Evolutionary conservation across 2,888 invertebrate species (phyloP).

Genomic region (Scaptomyza flava): DNA sequence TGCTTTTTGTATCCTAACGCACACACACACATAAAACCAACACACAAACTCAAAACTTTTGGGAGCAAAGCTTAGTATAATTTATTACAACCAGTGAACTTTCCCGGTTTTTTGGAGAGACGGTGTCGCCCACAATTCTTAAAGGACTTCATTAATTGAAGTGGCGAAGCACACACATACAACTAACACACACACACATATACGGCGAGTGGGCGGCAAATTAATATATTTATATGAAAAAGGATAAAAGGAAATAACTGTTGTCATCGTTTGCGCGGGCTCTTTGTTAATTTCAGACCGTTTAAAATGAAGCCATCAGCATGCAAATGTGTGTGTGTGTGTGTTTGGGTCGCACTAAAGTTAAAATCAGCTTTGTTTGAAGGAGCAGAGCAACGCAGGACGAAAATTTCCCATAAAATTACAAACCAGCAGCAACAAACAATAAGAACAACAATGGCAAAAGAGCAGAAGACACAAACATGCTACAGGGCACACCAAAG

Average conservation of each 20-base stretch:
- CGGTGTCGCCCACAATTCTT: conserved; percentile 9
- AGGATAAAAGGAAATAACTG: conserved; percentile 34
- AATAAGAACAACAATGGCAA: conserved; percentile 10
- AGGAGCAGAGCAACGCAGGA: neutral
- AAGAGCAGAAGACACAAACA: conserved; percentile 39
- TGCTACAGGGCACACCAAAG: conserved; percentile 67
- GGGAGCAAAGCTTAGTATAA: conserved; percentile 9
- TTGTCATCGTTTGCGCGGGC: conserved; percentile 21
- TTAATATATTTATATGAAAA: conserved; percentile 53
- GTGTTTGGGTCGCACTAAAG: conserved; percentile 25
- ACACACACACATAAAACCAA: neutral
- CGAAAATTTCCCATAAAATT: conserved; percentile 50
- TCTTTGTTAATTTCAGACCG: conserved; percentile 18
- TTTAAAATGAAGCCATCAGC: conserved; percentile 46
- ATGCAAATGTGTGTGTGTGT: conserved; percentile 26
- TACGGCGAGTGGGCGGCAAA: conserved; percentile 23
- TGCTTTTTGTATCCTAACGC: conserved; percentile 14
- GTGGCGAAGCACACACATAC: conserved; percentile 21
- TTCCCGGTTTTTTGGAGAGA: neutral
- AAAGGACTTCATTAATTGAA: conserved; percentile 43
- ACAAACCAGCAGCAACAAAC: conserved; percentile 33
- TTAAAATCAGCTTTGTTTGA: conserved; percentile 22
- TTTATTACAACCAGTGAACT: neutral
- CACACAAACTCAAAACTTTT: neutral
- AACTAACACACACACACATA: neutral